These are phyloP conservation scores for Pyrocephalus nanus DNA, from an alignment of 2,797 vertebrate genomes.

Conservation along the genomic window DNA sequence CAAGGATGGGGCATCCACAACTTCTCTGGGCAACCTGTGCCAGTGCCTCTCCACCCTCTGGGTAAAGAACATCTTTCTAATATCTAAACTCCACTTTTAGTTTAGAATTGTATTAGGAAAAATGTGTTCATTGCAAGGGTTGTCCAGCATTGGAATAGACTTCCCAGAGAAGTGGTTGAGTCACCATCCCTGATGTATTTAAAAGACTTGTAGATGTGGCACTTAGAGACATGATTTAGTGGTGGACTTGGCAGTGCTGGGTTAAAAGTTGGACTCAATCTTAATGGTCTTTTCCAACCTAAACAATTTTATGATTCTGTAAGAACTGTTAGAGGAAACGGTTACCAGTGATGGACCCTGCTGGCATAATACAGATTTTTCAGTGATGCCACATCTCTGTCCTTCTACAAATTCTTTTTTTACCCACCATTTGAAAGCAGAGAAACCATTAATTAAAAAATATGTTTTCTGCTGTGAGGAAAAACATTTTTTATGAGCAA, in stretches of 20 bases:
- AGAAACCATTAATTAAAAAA: neutral
- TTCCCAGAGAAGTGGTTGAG: neutral
- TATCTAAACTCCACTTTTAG: neutral
- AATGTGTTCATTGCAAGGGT: neutral
- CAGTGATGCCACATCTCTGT: neutral
- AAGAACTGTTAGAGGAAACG: neutral
- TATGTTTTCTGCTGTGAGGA: neutral
- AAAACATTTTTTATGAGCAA: neutral
- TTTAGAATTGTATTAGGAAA: neutral
- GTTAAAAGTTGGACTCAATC: neutral
- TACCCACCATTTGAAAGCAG: neutral
- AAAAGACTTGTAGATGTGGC: neutral
- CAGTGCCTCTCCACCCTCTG: neutral
- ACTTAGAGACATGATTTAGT: neutral
- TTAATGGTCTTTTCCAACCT: neutral
- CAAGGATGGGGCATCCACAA: neutral
- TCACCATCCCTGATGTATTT: neutral
- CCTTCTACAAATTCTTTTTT: neutral
- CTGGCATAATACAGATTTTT: neutral
- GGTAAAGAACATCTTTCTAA: neutral
- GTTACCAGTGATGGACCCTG: neutral
- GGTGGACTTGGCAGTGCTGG: neutral
- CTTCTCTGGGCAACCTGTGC: neutral
- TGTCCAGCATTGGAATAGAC: neutral
- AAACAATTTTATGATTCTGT: neutral